These are phyloP conservation scores for Phyllopteryx taeniolatus DNA, from an alignment of 2,113 vertebrate genomes.

Conservation along the genomic window DNA sequence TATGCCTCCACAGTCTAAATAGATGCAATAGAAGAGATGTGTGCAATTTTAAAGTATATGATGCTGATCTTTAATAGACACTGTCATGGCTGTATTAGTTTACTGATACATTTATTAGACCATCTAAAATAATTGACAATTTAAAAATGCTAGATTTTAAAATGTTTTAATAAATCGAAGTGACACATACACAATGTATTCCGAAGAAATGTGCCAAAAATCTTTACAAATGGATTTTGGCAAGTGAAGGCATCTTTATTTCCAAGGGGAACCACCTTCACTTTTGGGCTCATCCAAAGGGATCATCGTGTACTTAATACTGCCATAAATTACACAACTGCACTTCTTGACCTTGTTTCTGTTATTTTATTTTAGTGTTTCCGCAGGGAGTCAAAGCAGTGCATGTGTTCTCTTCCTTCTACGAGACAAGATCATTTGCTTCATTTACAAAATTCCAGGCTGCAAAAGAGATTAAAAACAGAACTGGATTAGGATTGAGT, in stretches of 20 bases:
- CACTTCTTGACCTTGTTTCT: background rate
- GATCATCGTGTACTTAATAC: background rate
- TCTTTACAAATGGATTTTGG: background rate
- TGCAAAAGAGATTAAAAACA: background rate
- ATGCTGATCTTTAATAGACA: background rate
- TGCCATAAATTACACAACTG: background rate
- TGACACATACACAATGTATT: too few relatives aligned
- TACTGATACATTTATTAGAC: too few relatives aligned
- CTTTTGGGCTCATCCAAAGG: background rate
- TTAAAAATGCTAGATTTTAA: background rate
- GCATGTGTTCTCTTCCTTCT: background rate
- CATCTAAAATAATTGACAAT: too few relatives aligned
- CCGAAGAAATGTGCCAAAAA: too few relatives aligned
- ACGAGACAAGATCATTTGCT: background rate
- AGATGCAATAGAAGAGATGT: too few relatives aligned
- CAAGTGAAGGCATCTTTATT: too few relatives aligned
- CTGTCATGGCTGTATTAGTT: background rate
- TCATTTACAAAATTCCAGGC: background rate
- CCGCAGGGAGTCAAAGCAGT: background rate
- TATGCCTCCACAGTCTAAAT: background rate
- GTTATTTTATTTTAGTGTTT: background rate
- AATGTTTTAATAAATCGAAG: too few relatives aligned
- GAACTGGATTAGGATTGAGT: background rate
- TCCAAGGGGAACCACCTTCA: too few relatives aligned
- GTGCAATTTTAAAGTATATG: background rate